Percentiles rank a stretch among this genome's conserved stretches.
phyloP scores from a whole-genome alignment of 2,888 invertebrate species.

The Epirrhoe alternata region DNA sequence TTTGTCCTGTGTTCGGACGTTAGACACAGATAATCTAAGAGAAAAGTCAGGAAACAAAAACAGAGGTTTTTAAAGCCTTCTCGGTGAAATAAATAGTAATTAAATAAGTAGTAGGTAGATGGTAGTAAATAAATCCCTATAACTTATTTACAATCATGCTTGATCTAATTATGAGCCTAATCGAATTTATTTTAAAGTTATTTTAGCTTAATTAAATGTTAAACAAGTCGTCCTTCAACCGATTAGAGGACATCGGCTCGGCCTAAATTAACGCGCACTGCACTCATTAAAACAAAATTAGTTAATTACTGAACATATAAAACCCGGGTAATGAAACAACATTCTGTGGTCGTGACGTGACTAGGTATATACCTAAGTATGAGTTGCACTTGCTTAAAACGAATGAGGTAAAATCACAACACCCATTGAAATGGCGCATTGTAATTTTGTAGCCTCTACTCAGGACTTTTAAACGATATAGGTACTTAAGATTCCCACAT shows the following conservation, averaged over 20 bases:
- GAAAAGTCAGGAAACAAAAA: too few species aligned
- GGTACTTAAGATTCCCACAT: too few species aligned
- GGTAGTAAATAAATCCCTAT: too few species aligned
- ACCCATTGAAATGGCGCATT: too few species aligned
- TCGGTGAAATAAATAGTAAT: background rate
- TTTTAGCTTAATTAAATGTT: background rate
- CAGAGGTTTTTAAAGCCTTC: too few species aligned
- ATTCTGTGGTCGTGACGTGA: slow-evolving; percentile 15
- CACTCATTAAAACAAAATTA: slow-evolving; percentile 70
- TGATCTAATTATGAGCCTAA: background rate
- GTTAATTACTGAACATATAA: slow-evolving; percentile 29
- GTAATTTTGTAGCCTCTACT: too few species aligned
- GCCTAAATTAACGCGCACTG: slow-evolving; percentile 63
- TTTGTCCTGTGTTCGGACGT: too few species aligned
- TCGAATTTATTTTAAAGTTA: background rate
- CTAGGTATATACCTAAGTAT: background rate
- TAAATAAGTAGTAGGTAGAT: too few species aligned
- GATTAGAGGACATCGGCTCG: slow-evolving; percentile 73
- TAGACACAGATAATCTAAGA: too few species aligned
- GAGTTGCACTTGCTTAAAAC: background rate
- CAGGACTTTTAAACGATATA: too few species aligned
- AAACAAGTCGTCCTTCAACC: slow-evolving; percentile 68
- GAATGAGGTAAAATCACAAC: too few species aligned
- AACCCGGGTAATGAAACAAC: slow-evolving; percentile 26
- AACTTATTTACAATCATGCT: too few species aligned